Conservation (phyloP, 1,140 invertebrate genomes). For the Laupala kohalensis region DNA sequence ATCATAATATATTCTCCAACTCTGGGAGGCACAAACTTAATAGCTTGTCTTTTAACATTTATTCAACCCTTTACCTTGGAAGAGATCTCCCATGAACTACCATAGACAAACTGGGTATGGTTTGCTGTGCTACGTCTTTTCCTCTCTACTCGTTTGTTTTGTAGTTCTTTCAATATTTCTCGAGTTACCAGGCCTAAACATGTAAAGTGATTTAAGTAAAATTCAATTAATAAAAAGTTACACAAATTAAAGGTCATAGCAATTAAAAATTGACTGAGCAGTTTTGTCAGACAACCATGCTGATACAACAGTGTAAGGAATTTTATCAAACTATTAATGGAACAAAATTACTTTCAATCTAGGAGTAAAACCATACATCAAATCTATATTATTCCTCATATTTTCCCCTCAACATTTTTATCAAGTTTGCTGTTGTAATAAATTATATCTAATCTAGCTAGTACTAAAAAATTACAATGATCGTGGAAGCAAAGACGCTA, state of each 20-base stretch:
- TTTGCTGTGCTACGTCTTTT: constrained; percentile 39
- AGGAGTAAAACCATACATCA: background rate
- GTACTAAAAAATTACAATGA: too few relatives aligned
- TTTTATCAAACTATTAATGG: background rate
- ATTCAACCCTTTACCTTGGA: background rate
- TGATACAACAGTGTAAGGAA: background rate
- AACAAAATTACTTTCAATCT: background rate
- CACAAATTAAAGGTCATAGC: background rate
- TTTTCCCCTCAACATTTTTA: too few relatives aligned
- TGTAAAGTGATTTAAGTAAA: background rate
- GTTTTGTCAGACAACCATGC: background rate
- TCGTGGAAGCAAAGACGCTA: too few relatives aligned
- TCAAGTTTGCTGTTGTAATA: too few relatives aligned
- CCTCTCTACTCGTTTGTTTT: constrained; percentile 35
- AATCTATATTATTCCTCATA: too few relatives aligned
- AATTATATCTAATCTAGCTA: too few relatives aligned
- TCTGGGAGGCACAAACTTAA: background rate
- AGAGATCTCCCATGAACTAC: constrained; percentile 20
- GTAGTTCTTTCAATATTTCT: constrained; percentile 30
- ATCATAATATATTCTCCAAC: background rate
- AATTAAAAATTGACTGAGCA: background rate
- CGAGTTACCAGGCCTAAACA: constrained; percentile 31
- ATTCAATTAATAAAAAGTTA: background rate
- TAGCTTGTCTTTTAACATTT: background rate
- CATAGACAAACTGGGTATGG: constrained; percentile 36